phyloP scores from a whole-genome alignment of 2,888 invertebrate species.

The Nasonovia ribisnigri region DNA sequence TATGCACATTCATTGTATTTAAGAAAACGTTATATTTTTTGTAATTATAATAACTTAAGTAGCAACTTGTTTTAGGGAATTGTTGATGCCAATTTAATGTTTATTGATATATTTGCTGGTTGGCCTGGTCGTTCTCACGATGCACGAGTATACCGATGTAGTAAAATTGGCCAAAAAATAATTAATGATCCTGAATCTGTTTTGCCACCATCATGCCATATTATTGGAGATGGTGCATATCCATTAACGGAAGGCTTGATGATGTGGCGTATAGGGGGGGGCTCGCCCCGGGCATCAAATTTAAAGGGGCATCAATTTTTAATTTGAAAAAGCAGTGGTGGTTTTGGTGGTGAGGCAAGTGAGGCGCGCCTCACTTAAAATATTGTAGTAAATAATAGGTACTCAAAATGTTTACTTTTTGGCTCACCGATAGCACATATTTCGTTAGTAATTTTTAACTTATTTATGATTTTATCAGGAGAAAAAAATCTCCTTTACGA shows the following conservation, averaged over 20 bases:
- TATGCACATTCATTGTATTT: background rate
- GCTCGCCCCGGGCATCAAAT: too few relatives aligned
- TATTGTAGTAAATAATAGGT: too few relatives aligned
- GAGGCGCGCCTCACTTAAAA: too few relatives aligned
- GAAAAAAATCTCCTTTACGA: too few relatives aligned
- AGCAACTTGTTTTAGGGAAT: conserved; percentile 55
- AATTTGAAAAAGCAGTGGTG: too few relatives aligned
- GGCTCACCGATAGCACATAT: too few relatives aligned
- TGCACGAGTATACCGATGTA: conserved; percentile 60
- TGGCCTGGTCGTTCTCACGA: conserved; percentile 66
- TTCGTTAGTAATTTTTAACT: too few relatives aligned
- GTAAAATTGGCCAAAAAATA: conserved; percentile 17
- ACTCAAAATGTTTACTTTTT: too few relatives aligned
- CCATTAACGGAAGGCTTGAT: background rate
- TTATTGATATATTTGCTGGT: conserved; percentile 64
- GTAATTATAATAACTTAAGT: background rate
- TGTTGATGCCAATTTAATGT: conserved; percentile 51
- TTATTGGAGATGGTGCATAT: conserved; percentile 62
- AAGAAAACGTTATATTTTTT: background rate
- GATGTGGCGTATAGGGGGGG: too few relatives aligned
- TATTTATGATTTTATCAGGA: too few relatives aligned
- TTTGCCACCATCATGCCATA: background rate
- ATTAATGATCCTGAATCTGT: background rate
- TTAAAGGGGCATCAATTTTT: too few relatives aligned
- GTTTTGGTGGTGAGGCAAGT: too few relatives aligned